These are phyloP conservation scores for Montipora cactus DNA, from an alignment of 64 coral and sea anemone genomes.

Conservation along the genomic window DNA sequence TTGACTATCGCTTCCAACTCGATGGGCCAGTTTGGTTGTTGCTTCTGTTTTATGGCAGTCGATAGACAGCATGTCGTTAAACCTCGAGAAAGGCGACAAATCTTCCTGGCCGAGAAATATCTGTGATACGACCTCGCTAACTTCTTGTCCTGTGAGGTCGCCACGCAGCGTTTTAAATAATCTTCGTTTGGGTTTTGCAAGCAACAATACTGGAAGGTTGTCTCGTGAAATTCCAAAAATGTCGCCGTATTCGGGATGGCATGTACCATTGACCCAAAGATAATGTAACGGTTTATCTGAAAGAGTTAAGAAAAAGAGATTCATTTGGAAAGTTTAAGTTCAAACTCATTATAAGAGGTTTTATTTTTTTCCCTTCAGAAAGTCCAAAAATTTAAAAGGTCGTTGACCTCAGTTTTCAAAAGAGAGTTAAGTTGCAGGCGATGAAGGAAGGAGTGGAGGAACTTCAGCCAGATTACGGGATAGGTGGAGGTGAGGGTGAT, in stretches of 20 bases:
- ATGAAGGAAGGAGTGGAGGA: too few species aligned
- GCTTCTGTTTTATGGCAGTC: conserved; percentile 23
- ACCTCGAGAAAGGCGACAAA: conserved; percentile 62
- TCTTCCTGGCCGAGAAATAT: conserved; percentile 53
- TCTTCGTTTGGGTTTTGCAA: conserved; percentile 78
- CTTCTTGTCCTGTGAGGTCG: conserved; percentile 1
- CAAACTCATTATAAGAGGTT: background rate
- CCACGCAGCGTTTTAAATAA: conserved; percentile 60
- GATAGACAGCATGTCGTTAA: conserved; percentile 71
- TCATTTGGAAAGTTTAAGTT: background rate
- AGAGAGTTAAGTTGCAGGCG: too few species aligned
- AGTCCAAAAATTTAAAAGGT: too few species aligned
- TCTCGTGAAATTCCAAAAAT: conserved; percentile 79
- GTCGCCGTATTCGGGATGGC: conserved; percentile 88
- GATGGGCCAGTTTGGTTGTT: background rate
- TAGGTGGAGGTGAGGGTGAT: too few species aligned
- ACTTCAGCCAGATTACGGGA: too few species aligned
- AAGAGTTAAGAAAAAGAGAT: background rate
- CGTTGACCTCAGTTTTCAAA: too few species aligned
- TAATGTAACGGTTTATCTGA: conserved; percentile 72
- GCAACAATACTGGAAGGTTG: conserved; percentile 73
- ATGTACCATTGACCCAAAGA: conserved; percentile 84
- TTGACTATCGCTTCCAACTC: background rate
- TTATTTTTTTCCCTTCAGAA: too few species aligned
- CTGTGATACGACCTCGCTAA: conserved; percentile 50